These are phyloP conservation scores for Pseudochaenichthys georgianus DNA, from an alignment of 2,797 vertebrate genomes.

Conservation along the genomic window DNA sequence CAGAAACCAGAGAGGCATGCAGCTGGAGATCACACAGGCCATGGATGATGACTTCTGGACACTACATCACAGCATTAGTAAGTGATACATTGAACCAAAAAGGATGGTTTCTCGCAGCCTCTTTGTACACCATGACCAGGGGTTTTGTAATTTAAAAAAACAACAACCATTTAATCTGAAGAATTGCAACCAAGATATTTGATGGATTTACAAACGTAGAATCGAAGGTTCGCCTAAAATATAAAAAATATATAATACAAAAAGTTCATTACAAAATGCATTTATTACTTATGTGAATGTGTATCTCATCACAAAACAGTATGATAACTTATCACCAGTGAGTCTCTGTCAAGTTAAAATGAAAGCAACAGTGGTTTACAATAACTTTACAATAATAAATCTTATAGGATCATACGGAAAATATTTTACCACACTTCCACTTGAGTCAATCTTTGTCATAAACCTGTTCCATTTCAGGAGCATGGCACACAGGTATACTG, in stretches of 20 bases:
- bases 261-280: neutral
- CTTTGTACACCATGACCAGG: neutral
- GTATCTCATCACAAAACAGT: neutral
- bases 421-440: neutral
- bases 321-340: neutral
- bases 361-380: neutral
- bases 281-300: neutral
- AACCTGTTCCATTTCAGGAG: neutral
- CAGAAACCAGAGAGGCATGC: slow-evolving; percentile 12
- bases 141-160: neutral
- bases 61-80: neutral
- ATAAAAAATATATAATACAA: neutral
- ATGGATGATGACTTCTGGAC: neutral
- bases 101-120: neutral
- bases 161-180: neutral
- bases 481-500: neutral
- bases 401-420: neutral
- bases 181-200: neutral
- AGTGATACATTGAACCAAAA: neutral
- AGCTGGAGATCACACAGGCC: neutral
- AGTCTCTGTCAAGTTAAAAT: neutral
- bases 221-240: neutral
- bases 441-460: neutral
- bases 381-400: neutral
- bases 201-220: neutral